phyloP scores from a whole-genome alignment of 2,888 invertebrate species.

The Trichopoda pennipes region DNA sequence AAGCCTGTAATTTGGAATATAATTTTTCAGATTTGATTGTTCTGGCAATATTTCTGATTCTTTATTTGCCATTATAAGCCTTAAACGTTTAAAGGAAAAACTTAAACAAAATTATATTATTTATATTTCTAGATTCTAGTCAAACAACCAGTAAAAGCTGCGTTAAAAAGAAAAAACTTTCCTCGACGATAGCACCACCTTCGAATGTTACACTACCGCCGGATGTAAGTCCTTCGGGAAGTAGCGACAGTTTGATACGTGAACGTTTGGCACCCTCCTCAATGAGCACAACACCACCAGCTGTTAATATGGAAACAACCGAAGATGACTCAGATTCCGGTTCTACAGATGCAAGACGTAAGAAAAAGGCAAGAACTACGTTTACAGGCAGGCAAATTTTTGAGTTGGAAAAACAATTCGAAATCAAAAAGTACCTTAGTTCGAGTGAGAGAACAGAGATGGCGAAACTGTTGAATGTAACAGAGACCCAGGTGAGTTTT shows the following conservation, averaged over 20 bases:
- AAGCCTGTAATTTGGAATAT: no score
- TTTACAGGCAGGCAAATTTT: slow-evolving; percentile 98
- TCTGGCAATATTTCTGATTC: no score
- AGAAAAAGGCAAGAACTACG: slow-evolving; percentile 95
- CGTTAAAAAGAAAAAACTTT: slow-evolving; percentile 78
- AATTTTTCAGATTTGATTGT: no score
- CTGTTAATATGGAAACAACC: slow-evolving; percentile 76
- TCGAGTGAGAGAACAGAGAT: slow-evolving; percentile 96
- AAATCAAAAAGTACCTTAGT: slow-evolving; percentile 96
- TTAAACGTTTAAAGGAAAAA: background rate
- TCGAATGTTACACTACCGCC: slow-evolving; percentile 70
- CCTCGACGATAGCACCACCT: slow-evolving; percentile 37
- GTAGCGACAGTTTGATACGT: slow-evolving; percentile 76
- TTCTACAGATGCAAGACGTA: slow-evolving; percentile 83
- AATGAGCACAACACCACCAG: slow-evolving; percentile 67
- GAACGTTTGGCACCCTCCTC: slow-evolving; percentile 72
- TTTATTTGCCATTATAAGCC: no score
- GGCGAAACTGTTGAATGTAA: slow-evolving; percentile 95
- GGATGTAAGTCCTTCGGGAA: slow-evolving; percentile 76
- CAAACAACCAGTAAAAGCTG: slow-evolving; percentile 72
- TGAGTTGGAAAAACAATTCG: slow-evolving; percentile 97
- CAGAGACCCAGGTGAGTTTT: slow-evolving; percentile 95
- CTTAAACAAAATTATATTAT: background rate
- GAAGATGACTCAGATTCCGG: slow-evolving; percentile 83
- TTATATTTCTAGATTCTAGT: slow-evolving; percentile 66